Conservation (phyloP, 2,888 invertebrate genomes). For the Tetheella fluctuosa region DNA sequence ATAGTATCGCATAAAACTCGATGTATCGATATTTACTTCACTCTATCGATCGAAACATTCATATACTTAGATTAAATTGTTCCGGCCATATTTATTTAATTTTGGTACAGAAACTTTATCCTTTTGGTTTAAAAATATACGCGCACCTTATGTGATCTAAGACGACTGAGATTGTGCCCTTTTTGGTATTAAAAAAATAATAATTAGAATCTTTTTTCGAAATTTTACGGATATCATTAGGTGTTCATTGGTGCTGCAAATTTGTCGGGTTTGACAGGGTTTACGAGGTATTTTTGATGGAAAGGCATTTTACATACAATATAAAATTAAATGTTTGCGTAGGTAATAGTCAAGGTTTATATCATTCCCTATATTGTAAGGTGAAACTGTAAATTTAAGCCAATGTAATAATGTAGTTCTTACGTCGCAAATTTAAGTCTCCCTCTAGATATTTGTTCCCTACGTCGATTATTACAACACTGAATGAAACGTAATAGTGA, state of each 20-base stretch:
- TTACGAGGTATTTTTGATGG: conserved; percentile 61
- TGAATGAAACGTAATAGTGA: conserved; percentile 26
- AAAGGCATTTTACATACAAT: conserved; percentile 48
- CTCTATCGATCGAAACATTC: too few relatives aligned
- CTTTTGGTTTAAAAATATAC: conserved; percentile 15
- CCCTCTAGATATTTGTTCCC: conserved; percentile 31
- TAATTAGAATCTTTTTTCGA: conserved; percentile 38
- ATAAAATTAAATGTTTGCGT: conserved; percentile 15
- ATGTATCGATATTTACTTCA: too few relatives aligned
- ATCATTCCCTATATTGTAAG: conserved; percentile 70
- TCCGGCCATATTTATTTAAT: too few relatives aligned
- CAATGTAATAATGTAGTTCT: conserved; percentile 53
- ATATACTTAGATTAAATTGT: too few relatives aligned
- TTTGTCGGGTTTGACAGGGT: conserved; percentile 70
- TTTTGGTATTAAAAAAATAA: conserved; percentile 23
- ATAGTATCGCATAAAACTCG: too few relatives aligned
- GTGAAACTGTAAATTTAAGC: conserved; percentile 67
- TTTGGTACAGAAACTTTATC: neutral
- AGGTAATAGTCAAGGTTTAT: conserved; percentile 29
- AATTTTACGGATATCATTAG: conserved; percentile 47
- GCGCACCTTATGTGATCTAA: conserved; percentile 33
- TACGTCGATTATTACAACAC: conserved; percentile 6
- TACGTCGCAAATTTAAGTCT: conserved; percentile 58
- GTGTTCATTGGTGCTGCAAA: conserved; percentile 77
- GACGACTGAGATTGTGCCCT: conserved; percentile 35